Percentiles rank a stretch among this genome's conserved stretches.
Conservation (phyloP, 2,888 invertebrate species). For the Agapetus fuscipes region DNA sequence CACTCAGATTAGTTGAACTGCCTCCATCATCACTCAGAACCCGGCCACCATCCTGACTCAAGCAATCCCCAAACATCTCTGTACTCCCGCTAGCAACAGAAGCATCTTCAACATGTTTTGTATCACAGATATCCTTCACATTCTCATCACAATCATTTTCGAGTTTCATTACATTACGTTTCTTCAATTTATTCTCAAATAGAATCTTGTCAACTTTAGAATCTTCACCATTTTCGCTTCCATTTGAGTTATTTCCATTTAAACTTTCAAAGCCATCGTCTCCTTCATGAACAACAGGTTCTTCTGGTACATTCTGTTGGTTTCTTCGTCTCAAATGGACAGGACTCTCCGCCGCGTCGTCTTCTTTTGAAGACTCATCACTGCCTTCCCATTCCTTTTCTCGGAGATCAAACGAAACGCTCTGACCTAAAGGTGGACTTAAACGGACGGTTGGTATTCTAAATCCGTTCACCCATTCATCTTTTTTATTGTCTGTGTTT, state of each 20-base stretch:
- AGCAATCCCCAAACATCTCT: constrained; percentile 11
- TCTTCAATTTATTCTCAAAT: constrained; percentile 10
- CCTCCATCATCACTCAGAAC: constrained; percentile 17
- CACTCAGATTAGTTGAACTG: constrained; percentile 17
- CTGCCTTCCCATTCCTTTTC: constrained; percentile 1
- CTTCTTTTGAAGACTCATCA: constrained; percentile 12
- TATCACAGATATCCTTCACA: not conserved
- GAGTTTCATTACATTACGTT: constrained; percentile 1
- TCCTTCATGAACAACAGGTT: constrained; percentile 33
- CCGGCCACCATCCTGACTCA: too few relatives aligned
- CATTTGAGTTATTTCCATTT: constrained; percentile 69
- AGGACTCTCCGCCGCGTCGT: constrained; percentile 9
- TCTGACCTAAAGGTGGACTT: constrained; percentile 9
- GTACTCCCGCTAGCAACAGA: constrained; percentile 15
- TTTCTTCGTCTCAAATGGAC: too few relatives aligned
- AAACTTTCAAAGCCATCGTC: constrained; percentile 83
- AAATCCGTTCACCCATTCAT: constrained; percentile 9
- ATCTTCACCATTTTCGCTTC: constrained; percentile 35
- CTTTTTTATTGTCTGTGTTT: too few relatives aligned
- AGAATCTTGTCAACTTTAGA: constrained; percentile 9
- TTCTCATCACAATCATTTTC: constrained; percentile 1
- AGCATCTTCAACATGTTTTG: constrained; percentile 7
- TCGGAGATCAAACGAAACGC: constrained; percentile 14
- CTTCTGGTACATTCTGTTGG: not conserved
- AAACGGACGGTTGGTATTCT: constrained; percentile 13